Evolutionary conservation across 2,888 invertebrate genomes (phyloP), one percentile per base, ranked within the genome.

Genomic region (Microplitis deprimator): DNA sequence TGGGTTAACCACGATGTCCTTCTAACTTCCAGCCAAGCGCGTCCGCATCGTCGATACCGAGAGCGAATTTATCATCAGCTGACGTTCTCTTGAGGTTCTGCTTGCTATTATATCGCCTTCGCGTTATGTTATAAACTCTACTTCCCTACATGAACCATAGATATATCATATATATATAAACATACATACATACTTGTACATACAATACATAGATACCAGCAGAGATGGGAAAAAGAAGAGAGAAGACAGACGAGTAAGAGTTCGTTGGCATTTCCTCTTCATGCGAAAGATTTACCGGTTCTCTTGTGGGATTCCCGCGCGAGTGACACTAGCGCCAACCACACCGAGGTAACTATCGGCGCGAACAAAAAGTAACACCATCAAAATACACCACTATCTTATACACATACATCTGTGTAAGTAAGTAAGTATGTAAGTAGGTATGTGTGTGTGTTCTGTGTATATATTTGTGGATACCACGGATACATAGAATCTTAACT

Each of bases 1-100:
- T 77, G 74, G 77, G 77, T 74, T 74, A 77, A 77, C 77, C 77
- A 71, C 74, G 67, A 74, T 70, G 77, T 77, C 77, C 77, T 73
- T 77, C 77, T 69, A 62, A 65, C 74, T 77, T 77, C 71, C 74
- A 77, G 61, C 60, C 62, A 71, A 74, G 65, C 41, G 71, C 64
- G 68, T 65, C 29, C 68, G 65, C 41, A 73, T 64, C 65, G 67
- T 62, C 65, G 70, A 40, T 61, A 70, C 50, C 64, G 67, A 73
- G 65, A 73, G 68, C 41, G 39, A 75, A 68, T 77, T 74, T 67
- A 77, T 77, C 73, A 77, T 73, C 77, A 77, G 77, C 74, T 77
- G 77, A 77, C 74, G 68, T 65, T 65, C 62, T 50, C 13, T 50
- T 50, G 13, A 50, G 13, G 8, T 50, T 50, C 50, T 4, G 16